Percentiles rank a stretch among this genome's conserved stretches.
Conservation (phyloP, 1,140 invertebrate genomes). For the Bombus picipes region DNA sequence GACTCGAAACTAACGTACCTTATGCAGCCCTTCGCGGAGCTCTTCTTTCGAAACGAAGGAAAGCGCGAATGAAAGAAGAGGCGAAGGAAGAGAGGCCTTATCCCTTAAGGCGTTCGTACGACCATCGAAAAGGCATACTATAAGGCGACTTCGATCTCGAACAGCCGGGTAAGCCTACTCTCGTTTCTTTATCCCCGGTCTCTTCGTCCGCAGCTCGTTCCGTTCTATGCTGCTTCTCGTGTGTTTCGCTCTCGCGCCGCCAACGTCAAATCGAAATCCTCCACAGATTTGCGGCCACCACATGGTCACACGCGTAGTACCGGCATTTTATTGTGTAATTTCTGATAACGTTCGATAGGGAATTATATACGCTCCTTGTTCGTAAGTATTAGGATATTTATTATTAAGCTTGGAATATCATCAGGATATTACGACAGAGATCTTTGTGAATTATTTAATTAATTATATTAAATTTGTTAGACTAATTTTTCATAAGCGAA, state of each 20-base stretch:
- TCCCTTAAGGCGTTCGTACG: slow-evolving; percentile 68
- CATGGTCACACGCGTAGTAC: slow-evolving; percentile 14
- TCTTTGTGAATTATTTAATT: no score
- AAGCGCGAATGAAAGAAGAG: slow-evolving; percentile 50
- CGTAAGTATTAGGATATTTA: background rate
- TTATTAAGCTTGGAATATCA: no score
- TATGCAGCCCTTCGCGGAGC: slow-evolving; percentile 16
- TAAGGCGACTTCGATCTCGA: slow-evolving; percentile 66
- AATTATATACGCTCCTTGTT: background rate
- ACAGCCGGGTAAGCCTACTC: slow-evolving; percentile 59
- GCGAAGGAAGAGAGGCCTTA: slow-evolving; percentile 47
- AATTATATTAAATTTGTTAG: no score
- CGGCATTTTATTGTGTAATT: background rate
- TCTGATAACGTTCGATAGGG: background rate
- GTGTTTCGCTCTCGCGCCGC: slow-evolving; percentile 16
- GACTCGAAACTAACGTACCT: slow-evolving; percentile 63
- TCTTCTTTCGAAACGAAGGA: slow-evolving; percentile 55
- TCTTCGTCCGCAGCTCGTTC: slow-evolving; percentile 43
- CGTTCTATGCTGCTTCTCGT: slow-evolving; percentile 47
- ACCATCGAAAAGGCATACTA: slow-evolving; percentile 61
- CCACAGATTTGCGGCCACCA: slow-evolving; percentile 35
- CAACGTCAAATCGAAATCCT: slow-evolving; percentile 36
- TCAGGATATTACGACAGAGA: no score
- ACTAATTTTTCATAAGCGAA: no score
- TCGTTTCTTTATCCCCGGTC: slow-evolving; percentile 47